Evolutionary conservation across 2,888 invertebrate genomes (phyloP).

Genomic region (Girardia tigrina): DNA sequence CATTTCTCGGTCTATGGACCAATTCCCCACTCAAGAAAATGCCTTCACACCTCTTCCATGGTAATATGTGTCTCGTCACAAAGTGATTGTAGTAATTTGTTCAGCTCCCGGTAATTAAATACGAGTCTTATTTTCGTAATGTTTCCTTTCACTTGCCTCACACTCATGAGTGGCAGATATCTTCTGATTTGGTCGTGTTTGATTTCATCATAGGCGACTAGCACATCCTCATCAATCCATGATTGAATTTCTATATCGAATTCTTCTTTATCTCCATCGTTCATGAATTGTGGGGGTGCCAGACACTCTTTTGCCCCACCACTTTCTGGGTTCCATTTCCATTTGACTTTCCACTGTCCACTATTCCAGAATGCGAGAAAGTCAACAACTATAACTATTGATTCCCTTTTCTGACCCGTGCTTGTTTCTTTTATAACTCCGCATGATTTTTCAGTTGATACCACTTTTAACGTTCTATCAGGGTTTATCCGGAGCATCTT

Average conservation of each 20-base stretch:
- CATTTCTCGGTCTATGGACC: too few species aligned
- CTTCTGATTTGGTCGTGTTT: neutral
- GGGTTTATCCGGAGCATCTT: too few species aligned
- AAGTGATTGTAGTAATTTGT: too few species aligned
- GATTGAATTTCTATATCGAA: neutral
- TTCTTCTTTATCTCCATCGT: neutral
- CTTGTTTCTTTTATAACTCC: too few species aligned
- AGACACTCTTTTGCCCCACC: neutral
- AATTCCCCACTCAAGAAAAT: too few species aligned
- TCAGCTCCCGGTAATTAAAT: neutral
- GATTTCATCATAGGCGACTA: neutral
- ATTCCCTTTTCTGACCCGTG: too few species aligned
- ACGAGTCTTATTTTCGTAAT: neutral
- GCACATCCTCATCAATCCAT: neutral
- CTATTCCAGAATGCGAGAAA: neutral
- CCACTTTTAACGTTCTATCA: too few species aligned
- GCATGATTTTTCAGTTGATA: too few species aligned
- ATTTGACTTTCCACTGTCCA: neutral
- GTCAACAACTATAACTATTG: neutral
- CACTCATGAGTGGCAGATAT: neutral
- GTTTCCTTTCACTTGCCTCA: neutral
- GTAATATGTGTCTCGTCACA: too few species aligned
- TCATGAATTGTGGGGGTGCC: neutral
- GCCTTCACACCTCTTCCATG: too few species aligned
- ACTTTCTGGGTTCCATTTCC: neutral